Conservation (phyloP, 2,797 vertebrate species). For the Parauchenoglanis punctatus region DNA sequence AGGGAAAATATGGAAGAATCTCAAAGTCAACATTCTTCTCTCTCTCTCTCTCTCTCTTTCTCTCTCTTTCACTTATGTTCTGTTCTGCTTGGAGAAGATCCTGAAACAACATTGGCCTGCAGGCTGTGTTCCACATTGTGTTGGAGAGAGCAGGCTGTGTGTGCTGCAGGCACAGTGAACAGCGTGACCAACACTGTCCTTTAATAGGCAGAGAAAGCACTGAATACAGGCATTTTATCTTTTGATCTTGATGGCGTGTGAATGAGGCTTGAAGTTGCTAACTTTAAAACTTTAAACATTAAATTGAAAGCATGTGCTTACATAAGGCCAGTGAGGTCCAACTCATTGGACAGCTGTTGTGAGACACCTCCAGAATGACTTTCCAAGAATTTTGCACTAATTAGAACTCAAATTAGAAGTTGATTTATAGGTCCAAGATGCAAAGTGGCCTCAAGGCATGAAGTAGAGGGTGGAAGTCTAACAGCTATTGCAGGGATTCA, state of each 20-base stretch:
- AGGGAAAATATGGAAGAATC: neutral
- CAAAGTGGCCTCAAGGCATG: neutral
- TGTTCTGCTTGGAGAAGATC: conserved; percentile 10
- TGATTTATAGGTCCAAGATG: neutral
- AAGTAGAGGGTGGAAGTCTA: neutral
- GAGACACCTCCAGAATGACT: neutral
- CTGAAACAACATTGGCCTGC: conserved; percentile 53
- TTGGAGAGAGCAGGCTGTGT: conserved; percentile 60
- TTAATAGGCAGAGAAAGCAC: conserved; percentile 9
- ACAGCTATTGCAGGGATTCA: neutral
- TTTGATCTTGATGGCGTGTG: neutral
- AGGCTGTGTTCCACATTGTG: conserved; percentile 47
- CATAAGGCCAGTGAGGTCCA: neutral
- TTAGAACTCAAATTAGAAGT: conserved; percentile 2
- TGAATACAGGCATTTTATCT: neutral
- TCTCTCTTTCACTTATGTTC: neutral
- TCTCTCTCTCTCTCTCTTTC: neutral
- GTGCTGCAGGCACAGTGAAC: conserved; percentile 16
- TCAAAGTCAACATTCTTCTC: conserved; percentile 14
- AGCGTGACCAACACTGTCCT: conserved; percentile 6
- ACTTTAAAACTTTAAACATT: conserved; percentile 6
- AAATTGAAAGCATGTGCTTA: neutral
- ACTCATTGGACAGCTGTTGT: neutral
- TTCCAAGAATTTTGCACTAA: neutral
- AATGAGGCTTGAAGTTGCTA: neutral